These are phyloP conservation scores for Lottia scabra DNA, from an alignment of 2,888 invertebrate species.

Conservation along the genomic window DNA sequence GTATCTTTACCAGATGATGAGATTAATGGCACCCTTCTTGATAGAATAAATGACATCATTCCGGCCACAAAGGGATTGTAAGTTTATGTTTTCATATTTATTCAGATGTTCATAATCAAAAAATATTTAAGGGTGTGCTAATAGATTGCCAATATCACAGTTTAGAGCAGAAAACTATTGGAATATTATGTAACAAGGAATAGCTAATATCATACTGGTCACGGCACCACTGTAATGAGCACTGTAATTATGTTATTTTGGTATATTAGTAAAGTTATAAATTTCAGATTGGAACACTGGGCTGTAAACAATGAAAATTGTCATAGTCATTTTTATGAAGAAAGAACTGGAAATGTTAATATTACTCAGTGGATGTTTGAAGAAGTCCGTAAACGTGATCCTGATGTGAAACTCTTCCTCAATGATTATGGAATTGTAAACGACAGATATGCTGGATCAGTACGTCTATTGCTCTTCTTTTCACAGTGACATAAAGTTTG, in stretches of 20 bases:
- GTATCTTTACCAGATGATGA: neutral
- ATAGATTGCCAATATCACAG: no score
- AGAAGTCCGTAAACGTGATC: slow-evolving; percentile 33
- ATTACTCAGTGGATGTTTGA: slow-evolving; percentile 44
- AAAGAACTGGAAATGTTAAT: slow-evolving; percentile 33
- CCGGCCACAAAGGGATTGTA: slow-evolving; percentile 9
- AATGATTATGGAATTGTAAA: slow-evolving; percentile 39
- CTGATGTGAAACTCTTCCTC: slow-evolving; percentile 39
- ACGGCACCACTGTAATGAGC: no score
- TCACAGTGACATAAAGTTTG: no score
- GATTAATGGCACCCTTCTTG: neutral
- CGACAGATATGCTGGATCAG: neutral
- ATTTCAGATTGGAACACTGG: slow-evolving; percentile 43
- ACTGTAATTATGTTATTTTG: no score
- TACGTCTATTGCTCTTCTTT: no score
- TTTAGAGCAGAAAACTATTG: no score
- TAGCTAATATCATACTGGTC: no score
- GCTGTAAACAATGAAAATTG: slow-evolving; percentile 51
- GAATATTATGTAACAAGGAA: no score
- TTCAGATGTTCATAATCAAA: no score
- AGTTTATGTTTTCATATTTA: neutral
- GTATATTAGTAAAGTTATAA: neutral
- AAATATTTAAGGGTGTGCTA: no score
- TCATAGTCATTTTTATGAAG: slow-evolving; percentile 42
- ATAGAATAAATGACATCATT: slow-evolving; percentile 5